Evolutionary conservation across 23 tunicate species (phyloP), one percentile per base, ranked within the genome.

Genomic region (Clavelina lepadiformis): DNA sequence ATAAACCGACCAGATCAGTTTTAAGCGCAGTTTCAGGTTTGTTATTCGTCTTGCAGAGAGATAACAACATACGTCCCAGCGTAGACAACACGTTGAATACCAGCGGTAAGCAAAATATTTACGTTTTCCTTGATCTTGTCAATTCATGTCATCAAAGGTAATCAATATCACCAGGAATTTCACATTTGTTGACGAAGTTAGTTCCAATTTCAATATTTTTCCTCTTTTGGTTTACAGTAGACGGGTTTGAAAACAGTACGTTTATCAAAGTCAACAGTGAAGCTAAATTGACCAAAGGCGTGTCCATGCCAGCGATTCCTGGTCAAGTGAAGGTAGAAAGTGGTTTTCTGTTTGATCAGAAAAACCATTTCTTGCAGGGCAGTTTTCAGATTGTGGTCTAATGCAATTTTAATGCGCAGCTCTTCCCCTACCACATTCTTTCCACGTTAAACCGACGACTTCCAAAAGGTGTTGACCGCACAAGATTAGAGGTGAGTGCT

Each of bases 381-480:
- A 41, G 49, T 15, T 15, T 41, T 8, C 49, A 8, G 11, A 11
- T 41, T 8, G 15, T 41, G 11, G 11, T 15, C 15, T 11, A 41
- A 15, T 15, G 11, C 49, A 8, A 8, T 41, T 41, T 8, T 41
- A 41, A 41, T 15, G 49, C 46, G 4, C 76, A 78, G 85, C 47
- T 68, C 8, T 78, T 78, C 49, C 85, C 85, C 2, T 78, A 78
- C 29, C 76, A 78, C 33, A 69, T 78, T 35, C 35, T 78, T 18
- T 44, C 76, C 7, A 78, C 85, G 2, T 15, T 27, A 7, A 78
- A 78, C 46, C 70, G 46, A 46, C 58, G 85, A 32, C 31, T 59
- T 31, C 85, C 85, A n/a, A 61, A 68, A 46, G 85, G 85, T 29
- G 85, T 78, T 30, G 85, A 78, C 51, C 68, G 76, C 19, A 59